Evolutionary conservation across 64 coral and sea anemone species (phyloP), one percentile per base, ranked within the genome.

Genomic region (Hydrozoanthus tunicans): DNA sequence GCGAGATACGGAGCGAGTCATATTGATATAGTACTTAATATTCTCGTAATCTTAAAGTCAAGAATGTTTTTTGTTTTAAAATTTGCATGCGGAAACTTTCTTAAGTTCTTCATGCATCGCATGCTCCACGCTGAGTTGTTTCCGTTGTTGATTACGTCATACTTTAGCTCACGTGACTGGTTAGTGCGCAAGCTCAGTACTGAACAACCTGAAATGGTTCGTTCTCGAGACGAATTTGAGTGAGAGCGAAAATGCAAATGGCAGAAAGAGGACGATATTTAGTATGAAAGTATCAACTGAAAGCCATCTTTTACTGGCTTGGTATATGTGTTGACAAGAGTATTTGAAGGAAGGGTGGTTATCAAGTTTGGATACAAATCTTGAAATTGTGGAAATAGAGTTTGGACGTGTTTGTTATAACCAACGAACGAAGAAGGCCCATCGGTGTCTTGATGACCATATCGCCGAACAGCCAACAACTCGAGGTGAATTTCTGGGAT

Each of bases 141-240:
- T 86, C 84, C 84, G 84, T 88, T 74, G 65, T 86, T 59, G 53
- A 79, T 88, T 88, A 88, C 84, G 84, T 88, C 84, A 88, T 73
- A 56, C 43, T 88, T 73, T 23, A 32, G 12, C 84, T 88, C 84
- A 88, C 84, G 84, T 88, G 84, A 88, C 14, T 72, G 51, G 23
- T 9, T 73, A 73, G 58, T 55, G 56, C 67, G 84, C 84, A 88
- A 59, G 84, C 84, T 67, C 14, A 88, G 5, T 17, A 9, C 14
- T 27, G 60, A 26, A 74, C 84, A 70, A 88, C 70, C 82, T 82
- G 80, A 82, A 82, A 82, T 82, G 59, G 80, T 82, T 86, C 67
- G 83, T 71, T 88, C 55, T 59, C 74, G 55, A 73, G 20, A 88
- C 67, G 84, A 88, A 5, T 70, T 72, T 74, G 54, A 88, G 56